Evolutionary conservation across 2,888 invertebrate species (phyloP), one percentile per base, ranked within the genome.

Genomic region (Anaspis maculata): DNA sequence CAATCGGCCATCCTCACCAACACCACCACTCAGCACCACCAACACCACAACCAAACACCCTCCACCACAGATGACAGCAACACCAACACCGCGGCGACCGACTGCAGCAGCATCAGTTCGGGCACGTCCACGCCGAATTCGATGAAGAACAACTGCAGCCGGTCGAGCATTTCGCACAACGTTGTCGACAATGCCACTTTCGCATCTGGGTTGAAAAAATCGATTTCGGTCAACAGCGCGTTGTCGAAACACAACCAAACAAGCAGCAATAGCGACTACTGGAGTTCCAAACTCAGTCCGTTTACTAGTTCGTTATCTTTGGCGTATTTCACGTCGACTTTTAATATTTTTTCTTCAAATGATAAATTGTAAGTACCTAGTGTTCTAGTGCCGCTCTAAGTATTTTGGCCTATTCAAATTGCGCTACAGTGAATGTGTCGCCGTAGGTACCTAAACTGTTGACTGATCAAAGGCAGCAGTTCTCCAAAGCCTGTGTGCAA

Each of bases 301-400:
- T 25, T 39, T 32, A 43, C 42, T 19, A 49, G 42, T 29, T 45
- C 46, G 3, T 25, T 51, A 13, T 47, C 50, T 15, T 33, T 56
- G 16, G 43, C 52, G 11, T 54, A 55, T 40, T 42, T 57, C 30
- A 42, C 52, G 1, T 50, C 46, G 27, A 42, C 46, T 29, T 54
- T 50, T 29, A 55, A 51, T 28, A 42, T 54, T 30, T 57, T 53
- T 44, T 49, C 50, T 35, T 45, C 49, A 15, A 38, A 34, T 26
- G 49, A 49, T 26, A 46, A 42, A 30, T 34, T 34, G 56, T 57
- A 27, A 35, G 35, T 35, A 22, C 19, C 19, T n/a, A n/a, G n/a
- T n/a, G n/a, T n/a, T n/a, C n/a, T n/a, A n/a, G n/a, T n/a, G n/a
- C n/a, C n/a, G n/a, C n/a, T n/a, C n/a, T n/a, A n/a, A n/a, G n/a